Percentiles rank a stretch among this genome's conserved stretches.
Conservation (phyloP, 2,113 vertebrate species). For the Lophura nycthemera region DNA sequence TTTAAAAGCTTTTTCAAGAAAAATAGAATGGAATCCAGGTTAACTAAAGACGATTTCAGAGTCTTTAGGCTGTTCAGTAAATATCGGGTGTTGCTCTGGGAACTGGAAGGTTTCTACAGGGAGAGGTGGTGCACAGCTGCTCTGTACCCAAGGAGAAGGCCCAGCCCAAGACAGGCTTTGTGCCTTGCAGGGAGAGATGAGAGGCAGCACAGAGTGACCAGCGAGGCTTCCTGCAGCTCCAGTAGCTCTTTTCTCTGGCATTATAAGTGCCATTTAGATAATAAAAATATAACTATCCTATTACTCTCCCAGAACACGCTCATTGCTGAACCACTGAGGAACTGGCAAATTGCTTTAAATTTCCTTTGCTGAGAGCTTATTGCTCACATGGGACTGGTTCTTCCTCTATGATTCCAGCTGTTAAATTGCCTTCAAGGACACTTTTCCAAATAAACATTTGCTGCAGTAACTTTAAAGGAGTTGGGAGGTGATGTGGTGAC, state of each 20-base stretch:
- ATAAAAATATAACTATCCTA: constrained; percentile 14
- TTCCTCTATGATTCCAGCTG: constrained; percentile 26
- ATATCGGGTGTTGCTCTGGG: background rate
- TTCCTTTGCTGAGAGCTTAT: constrained; percentile 30
- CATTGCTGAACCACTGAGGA: background rate
- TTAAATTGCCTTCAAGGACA: constrained; percentile 25
- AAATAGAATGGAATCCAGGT: background rate
- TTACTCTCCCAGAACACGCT: constrained; percentile 23
- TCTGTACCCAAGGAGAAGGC: background rate
- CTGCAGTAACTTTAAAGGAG: constrained; percentile 1
- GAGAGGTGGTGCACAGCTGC: background rate
- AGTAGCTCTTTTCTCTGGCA: background rate
- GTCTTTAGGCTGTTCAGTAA: background rate
- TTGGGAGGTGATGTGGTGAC: background rate
- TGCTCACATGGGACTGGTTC: constrained; percentile 8
- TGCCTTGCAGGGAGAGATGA: background rate
- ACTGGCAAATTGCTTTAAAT: constrained; percentile 37
- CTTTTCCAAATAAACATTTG: background rate
- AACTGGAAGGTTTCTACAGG: background rate
- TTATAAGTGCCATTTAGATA: constrained; percentile 36
- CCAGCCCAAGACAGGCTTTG: no score
- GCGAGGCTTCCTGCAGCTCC: background rate
- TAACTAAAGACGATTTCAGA: background rate
- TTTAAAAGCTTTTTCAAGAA: background rate
- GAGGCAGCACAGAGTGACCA: background rate